Percentiles rank a stretch among this genome's conserved stretches.
phyloP scores from a whole-genome alignment of 2,113 vertebrate species.

The Arvicanthis niloticus region DNA sequence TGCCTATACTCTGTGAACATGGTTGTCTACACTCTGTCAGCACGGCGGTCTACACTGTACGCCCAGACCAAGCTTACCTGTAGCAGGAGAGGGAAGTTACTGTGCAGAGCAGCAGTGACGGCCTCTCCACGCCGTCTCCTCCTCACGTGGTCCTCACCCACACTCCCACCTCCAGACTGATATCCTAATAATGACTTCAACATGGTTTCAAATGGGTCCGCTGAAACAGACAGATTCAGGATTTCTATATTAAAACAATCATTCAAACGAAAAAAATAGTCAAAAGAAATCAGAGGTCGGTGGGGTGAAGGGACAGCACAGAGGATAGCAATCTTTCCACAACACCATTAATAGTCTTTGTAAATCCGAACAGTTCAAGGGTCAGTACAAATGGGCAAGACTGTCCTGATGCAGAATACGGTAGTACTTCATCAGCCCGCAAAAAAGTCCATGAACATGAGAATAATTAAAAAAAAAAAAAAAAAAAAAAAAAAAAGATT shows the following conservation, averaged over 20 bases:
- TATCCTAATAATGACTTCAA: constrained; percentile 96
- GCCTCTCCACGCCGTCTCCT: constrained; percentile 93
- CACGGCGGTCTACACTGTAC: not conserved
- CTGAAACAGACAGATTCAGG: constrained; percentile 85
- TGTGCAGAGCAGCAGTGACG: constrained; percentile 90
- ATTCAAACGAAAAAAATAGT: not conserved
- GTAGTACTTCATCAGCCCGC: not conserved
- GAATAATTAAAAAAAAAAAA: not conserved
- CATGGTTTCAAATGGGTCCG: constrained; percentile 98
- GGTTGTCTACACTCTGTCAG: not conserved
- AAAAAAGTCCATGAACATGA: not conserved
- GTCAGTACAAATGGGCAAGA: constrained; percentile 44
- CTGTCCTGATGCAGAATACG: not conserved
- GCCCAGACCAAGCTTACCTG: constrained; percentile 87
- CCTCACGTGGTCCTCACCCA: constrained; percentile 88
- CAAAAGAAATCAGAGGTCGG: constrained; percentile 18
- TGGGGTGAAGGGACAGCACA: not conserved
- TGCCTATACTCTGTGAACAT: not conserved
- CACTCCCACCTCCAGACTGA: constrained; percentile 89
- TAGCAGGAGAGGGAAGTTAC: constrained; percentile 91
- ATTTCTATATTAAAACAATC: constrained; percentile 29
- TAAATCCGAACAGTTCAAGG: constrained; percentile 9
- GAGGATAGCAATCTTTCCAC: not conserved
- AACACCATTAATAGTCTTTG: not conserved
- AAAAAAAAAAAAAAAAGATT: not conserved